Evolutionary conservation across 2,888 invertebrate genomes (phyloP).

Genomic region (Dorcus parallelipipedus): DNA sequence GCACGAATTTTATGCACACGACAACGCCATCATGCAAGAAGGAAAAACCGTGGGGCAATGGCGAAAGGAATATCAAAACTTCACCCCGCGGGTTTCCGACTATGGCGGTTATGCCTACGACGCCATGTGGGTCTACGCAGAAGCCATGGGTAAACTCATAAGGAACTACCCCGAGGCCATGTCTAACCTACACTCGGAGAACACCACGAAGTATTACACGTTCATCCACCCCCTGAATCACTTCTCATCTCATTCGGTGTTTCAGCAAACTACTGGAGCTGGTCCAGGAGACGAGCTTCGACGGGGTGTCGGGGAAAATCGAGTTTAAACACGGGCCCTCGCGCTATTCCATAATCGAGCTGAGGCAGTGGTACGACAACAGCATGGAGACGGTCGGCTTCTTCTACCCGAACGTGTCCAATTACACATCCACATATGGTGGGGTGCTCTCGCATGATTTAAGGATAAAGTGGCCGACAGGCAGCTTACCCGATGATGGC

Average conservation of each 20-base stretch:
- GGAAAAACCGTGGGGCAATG: conserved; percentile 63
- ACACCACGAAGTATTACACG: conserved; percentile 49
- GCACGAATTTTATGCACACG: conserved; percentile 64
- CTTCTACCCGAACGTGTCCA: not conserved
- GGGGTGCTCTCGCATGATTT: conserved; percentile 5
- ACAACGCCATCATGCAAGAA: conserved; percentile 61
- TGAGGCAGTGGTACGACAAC: conserved; percentile 59
- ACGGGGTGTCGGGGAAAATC: conserved; percentile 71
- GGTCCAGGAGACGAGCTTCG: conserved; percentile 64
- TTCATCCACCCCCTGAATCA: conserved; percentile 17
- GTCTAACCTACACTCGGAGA: conserved; percentile 54
- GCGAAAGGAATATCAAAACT: conserved; percentile 50
- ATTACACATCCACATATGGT: not conserved
- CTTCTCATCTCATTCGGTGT: not conserved
- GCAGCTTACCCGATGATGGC: conserved; percentile 66
- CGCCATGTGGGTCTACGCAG: conserved; percentile 77
- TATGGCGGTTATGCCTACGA: conserved; percentile 79
- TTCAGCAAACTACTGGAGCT: conserved; percentile 58
- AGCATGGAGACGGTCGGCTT: conserved; percentile 38
- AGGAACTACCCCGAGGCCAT: conserved; percentile 58
- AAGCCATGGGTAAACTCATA: conserved; percentile 64
- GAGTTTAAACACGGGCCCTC: conserved; percentile 68
- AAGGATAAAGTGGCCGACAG: conserved; percentile 63
- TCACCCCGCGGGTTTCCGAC: conserved; percentile 46
- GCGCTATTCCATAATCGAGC: conserved; percentile 58